phyloP scores from a whole-genome alignment of 2,888 invertebrate genomes.

The Glaucopsyche alexis region DNA sequence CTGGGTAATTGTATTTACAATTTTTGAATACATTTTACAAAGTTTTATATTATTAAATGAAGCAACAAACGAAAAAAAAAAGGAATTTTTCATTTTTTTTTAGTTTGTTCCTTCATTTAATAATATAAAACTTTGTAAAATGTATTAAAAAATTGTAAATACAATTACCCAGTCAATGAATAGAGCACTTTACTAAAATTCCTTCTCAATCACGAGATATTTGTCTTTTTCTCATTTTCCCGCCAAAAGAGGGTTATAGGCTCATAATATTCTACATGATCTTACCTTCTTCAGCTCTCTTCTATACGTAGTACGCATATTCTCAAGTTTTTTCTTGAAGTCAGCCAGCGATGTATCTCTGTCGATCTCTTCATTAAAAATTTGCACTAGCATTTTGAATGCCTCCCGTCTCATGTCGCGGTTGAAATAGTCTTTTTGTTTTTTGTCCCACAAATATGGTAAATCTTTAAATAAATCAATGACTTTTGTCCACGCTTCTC shows the following conservation, averaged over 20 bases:
- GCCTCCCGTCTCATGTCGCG: conserved; percentile 38
- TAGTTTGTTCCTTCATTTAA: no score
- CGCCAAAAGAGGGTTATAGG: conserved; percentile 23
- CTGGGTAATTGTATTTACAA: no score
- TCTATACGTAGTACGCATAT: conserved; percentile 38
- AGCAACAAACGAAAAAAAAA: no score
- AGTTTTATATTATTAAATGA: no score
- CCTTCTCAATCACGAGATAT: no score
- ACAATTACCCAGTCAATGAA: no score
- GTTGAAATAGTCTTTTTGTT: conserved; percentile 36
- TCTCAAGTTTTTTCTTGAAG: conserved; percentile 38
- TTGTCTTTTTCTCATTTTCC: conserved; percentile 24
- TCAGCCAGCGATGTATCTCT: conserved; percentile 33
- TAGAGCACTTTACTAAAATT: no score
- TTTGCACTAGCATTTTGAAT: conserved; percentile 35
- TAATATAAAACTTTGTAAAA: no score
- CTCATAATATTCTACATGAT: conserved; percentile 30
- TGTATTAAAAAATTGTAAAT: no score
- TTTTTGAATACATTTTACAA: no score
- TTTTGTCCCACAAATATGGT: conserved; percentile 35
- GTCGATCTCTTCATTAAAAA: conserved; percentile 36
- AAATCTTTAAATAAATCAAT: conserved; percentile 32
- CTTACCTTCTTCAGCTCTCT: conserved; percentile 39
- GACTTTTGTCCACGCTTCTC: conserved; percentile 34
- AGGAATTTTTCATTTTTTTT: no score